These are phyloP conservation scores for Oegoconia quadripuncta DNA, from an alignment of 2,888 invertebrate genomes.

Conservation along the genomic window DNA sequence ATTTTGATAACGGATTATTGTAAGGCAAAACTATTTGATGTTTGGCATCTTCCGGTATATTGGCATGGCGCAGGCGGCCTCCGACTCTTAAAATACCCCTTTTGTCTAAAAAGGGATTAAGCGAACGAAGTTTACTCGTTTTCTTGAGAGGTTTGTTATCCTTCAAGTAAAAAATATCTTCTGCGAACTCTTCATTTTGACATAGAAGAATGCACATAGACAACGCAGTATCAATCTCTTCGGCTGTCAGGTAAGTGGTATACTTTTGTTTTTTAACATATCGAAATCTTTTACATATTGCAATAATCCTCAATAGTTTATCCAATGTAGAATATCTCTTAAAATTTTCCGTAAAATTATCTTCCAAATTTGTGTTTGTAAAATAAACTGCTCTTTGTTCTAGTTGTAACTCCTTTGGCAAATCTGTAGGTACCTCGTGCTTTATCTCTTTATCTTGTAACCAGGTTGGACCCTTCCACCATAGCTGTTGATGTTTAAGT, in stretches of 20 bases:
- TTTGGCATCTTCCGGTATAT: constrained; percentile 5
- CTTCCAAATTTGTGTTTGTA: not conserved
- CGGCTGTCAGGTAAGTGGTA: not conserved
- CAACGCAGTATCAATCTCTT: not conserved
- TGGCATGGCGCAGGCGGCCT: not conserved
- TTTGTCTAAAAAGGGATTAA: not conserved
- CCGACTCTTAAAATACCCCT: not conserved
- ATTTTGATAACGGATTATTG: constrained; percentile 9
- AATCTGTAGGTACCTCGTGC: too few relatives aligned
- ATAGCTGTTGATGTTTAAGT: not conserved
- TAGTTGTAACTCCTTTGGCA: too few relatives aligned
- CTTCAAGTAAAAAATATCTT: not conserved
- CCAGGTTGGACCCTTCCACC: not conserved
- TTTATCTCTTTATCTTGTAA: too few relatives aligned
- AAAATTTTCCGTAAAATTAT: not conserved
- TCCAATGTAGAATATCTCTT: not conserved
- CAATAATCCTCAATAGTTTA: not conserved
- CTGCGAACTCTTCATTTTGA: not conserved
- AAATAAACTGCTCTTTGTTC: not conserved
- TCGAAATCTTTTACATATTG: not conserved
- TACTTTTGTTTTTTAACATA: not conserved
- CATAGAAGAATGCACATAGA: not conserved
- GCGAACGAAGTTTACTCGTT: not conserved
- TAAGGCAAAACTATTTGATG: constrained; percentile 17
- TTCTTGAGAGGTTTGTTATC: not conserved